Evolutionary conservation across 2,797 vertebrate species (phyloP).

Genomic region (Cetoscarus ocellatus): DNA sequence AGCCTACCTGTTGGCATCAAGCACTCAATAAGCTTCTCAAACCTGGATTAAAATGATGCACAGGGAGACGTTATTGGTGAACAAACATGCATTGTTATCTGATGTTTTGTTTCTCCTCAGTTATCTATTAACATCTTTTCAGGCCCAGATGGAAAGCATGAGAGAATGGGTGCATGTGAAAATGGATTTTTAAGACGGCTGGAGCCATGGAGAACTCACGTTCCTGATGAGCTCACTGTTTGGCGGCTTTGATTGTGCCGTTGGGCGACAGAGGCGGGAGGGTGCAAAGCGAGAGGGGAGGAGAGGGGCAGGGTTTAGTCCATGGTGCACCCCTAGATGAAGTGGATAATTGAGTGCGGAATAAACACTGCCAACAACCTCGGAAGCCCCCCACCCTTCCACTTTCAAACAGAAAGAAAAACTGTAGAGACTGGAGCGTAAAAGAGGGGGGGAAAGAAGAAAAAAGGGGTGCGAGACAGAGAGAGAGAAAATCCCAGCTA

Average conservation of each 20-base stretch:
- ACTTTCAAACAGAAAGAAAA: conserved; percentile 64
- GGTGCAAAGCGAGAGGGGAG: conserved; percentile 40
- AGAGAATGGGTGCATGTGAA: conserved; percentile 50
- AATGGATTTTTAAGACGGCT: conserved; percentile 53
- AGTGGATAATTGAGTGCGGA: conserved; percentile 88
- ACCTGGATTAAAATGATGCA: conserved; percentile 46
- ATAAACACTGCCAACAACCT: conserved; percentile 84
- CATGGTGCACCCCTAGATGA: conserved; percentile 76
- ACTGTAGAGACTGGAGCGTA: conserved; percentile 56
- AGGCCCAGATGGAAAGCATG: conserved; percentile 45
- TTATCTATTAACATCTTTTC: conserved; percentile 44
- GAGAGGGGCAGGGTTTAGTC: conserved; percentile 58
- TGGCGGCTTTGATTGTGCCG: conserved; percentile 67
- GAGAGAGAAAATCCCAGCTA: conserved; percentile 80
- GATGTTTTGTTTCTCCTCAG: conserved; percentile 3
- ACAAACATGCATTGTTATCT: conserved; percentile 39
- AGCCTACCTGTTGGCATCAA: conserved; percentile 63
- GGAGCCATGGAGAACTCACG: conserved; percentile 50
- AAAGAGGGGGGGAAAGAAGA: conserved; percentile 52
- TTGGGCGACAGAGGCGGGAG: conserved; percentile 41
- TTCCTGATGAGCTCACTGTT: conserved; percentile 72
- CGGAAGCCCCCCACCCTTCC: conserved; percentile 52
- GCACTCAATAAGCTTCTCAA: conserved; percentile 52
- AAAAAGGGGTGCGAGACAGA: conserved; percentile 62
- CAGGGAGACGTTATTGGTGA: conserved; percentile 29